A percentile compares a stretch with the other conserved stretches of the same genome.
These are phyloP conservation scores for Sturnira hondurensis DNA, from an alignment of 2,113 vertebrate genomes.

Conservation along the genomic window DNA sequence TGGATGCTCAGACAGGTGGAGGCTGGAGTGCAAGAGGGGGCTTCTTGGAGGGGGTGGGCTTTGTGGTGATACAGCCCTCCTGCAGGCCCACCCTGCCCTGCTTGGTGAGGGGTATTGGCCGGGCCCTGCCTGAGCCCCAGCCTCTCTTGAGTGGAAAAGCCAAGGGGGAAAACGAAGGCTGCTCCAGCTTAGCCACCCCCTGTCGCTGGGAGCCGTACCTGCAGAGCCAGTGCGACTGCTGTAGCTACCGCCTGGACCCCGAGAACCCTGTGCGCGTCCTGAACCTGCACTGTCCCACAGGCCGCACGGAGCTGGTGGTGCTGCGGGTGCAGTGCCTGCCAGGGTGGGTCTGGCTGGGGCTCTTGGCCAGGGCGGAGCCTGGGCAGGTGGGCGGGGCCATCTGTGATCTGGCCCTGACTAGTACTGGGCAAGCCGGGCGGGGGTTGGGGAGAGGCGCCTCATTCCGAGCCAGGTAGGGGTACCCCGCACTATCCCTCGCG, in stretches of 20 bases:
- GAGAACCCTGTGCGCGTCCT: constrained; percentile 87
- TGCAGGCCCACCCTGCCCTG: neutral
- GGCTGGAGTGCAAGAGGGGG: neutral
- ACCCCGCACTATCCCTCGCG: accelerated
- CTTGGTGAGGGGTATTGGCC: neutral
- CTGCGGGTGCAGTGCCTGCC: constrained; percentile 91
- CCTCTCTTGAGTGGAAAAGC: neutral
- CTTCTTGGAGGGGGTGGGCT: neutral
- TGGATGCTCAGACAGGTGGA: neutral
- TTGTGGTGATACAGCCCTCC: neutral
- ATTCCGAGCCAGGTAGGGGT: no score
- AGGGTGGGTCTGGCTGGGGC: constrained; percentile 78
- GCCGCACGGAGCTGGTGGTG: constrained; percentile 84
- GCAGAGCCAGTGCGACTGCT: constrained; percentile 88
- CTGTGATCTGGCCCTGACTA: neutral
- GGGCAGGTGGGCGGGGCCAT: neutral
- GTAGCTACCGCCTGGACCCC: constrained; percentile 89
- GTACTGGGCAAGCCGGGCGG: neutral
- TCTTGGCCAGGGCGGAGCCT: no score
- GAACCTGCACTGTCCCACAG: constrained; percentile 82
- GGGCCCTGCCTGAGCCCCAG: neutral
- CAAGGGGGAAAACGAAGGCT: neutral
- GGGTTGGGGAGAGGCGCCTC: neutral
- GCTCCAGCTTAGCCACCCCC: neutral
- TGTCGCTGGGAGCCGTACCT: constrained; percentile 88